Percentiles rank a stretch among this genome's conserved stretches.
phyloP scores from a whole-genome alignment of 2,113 vertebrate genomes.

The Cairina moschata region DNA sequence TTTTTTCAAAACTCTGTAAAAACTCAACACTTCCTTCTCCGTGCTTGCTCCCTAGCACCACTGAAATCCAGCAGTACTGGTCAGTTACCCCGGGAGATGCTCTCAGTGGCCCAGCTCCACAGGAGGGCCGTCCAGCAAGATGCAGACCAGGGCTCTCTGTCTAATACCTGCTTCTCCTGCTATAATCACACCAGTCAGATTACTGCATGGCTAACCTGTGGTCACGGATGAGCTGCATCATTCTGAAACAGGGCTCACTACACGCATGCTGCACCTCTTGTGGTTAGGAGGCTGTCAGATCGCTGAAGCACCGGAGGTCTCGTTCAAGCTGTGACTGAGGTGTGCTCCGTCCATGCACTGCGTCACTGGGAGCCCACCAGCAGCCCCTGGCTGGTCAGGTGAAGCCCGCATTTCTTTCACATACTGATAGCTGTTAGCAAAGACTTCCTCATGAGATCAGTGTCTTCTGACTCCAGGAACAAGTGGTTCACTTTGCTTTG shows the following conservation, averaged over 20 bases:
- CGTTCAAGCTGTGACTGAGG: neutral
- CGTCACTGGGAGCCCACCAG: neutral
- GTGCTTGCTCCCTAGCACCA: neutral
- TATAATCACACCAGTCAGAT: neutral
- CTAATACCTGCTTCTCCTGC: neutral
- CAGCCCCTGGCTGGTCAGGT: neutral
- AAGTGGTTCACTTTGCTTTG: neutral
- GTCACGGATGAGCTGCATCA: neutral
- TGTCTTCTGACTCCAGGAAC: neutral
- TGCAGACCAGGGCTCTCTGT: neutral
- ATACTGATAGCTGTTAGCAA: neutral
- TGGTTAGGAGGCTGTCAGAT: neutral
- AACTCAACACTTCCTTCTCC: neutral
- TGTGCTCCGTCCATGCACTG: neutral
- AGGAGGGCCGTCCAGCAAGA: neutral
- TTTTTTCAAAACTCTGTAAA: neutral
- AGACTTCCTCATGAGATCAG: neutral
- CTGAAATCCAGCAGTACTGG: neutral
- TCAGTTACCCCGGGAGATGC: neutral
- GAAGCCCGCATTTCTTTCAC: neutral
- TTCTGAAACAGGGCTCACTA: neutral
- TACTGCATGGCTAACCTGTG: neutral
- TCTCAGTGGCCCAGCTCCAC: rapidly evolving
- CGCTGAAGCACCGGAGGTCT: neutral
- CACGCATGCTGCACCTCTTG: neutral